Evolutionary conservation across 1,140 invertebrate genomes (phyloP), one percentile per base, ranked within the genome.

Genomic region (Drosophila nigromelanica): DNA sequence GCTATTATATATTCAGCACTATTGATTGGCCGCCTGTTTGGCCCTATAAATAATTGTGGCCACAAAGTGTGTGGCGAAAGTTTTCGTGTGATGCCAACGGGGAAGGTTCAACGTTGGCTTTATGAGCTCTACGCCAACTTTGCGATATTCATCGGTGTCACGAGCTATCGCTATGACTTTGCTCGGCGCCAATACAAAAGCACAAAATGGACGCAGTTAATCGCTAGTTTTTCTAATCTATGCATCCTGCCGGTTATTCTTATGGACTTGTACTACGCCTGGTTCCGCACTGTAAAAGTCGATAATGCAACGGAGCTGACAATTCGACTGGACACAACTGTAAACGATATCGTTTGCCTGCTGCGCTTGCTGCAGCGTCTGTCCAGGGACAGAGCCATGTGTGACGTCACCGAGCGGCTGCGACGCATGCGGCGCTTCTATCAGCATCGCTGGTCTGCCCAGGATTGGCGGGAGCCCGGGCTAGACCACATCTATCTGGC

Each of bases 91-190:
- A 35, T 35, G 33, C 7, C 33, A 35, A 10, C 33, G 33, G 6
- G 66, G n/a, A 48, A 47, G 18, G 27, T 69, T 14, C 42, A 39
- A 5, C 43, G 27, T 15, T 11, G 15, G 40, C 66, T 73, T 12
- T 62, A 69, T 27, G 37, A 37, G 43, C 11, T 62, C 4, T 69
- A 37, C 14, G 56, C 51, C 3, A 18, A 40, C 24, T 73, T 21
- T 62, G 58, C 66, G 15, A 73, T 73, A 50, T 51, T 69, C 14
- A 50, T 58, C 37, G 71, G 71, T 0, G 43, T 35, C 6, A 69
- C 64, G 3, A 51, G 64, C 56, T 73, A 73, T 62, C 66, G 71
- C 56, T 73, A 73, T 10, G 66, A 69, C 27, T 51, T 43, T 5
- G 14, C 10, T 0, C 37, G 3, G 24, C 37, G n/a, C 6, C 55